Evolutionary conservation across 2,113 vertebrate species (phyloP).

Genomic region (Syngnathoides biaculeatus): DNA sequence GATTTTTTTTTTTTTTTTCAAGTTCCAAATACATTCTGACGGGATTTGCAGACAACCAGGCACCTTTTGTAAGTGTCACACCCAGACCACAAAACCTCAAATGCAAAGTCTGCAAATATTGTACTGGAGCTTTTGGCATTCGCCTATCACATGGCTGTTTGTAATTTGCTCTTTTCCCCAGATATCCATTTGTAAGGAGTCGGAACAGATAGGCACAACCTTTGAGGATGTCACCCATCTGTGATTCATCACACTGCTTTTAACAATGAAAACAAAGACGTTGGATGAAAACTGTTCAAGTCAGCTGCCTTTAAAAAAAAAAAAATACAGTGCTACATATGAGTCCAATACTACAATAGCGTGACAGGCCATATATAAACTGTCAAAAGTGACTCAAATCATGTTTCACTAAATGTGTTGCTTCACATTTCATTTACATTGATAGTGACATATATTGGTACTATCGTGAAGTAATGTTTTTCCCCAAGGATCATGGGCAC

Average conservation of each 20-base stretch:
- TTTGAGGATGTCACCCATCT: background rate
- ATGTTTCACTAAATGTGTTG: background rate
- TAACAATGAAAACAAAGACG: background rate
- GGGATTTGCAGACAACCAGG: background rate
- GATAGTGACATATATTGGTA: background rate
- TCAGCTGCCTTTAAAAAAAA: conserved; percentile 43
- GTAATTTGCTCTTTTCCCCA: background rate
- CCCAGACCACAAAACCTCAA: background rate
- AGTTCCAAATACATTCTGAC: background rate
- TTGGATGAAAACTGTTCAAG: background rate
- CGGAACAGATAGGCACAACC: background rate
- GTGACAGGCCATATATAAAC: no score
- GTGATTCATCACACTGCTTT: background rate
- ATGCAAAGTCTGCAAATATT: background rate
- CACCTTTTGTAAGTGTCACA: background rate
- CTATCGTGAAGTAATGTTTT: background rate
- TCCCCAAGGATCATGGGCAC: background rate
- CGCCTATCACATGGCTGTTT: background rate
- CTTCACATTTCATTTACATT: background rate
- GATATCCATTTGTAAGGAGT: no score
- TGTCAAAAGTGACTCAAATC: background rate
- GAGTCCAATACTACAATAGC: background rate
- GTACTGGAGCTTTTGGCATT: conserved; percentile 1
- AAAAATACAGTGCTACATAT: conserved; percentile 32
- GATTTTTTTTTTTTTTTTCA: background rate